Evolutionary conservation across 2,797 vertebrate species (phyloP), one percentile per base, ranked within the genome.

Genomic region (Coracias cyanogaster): DNA sequence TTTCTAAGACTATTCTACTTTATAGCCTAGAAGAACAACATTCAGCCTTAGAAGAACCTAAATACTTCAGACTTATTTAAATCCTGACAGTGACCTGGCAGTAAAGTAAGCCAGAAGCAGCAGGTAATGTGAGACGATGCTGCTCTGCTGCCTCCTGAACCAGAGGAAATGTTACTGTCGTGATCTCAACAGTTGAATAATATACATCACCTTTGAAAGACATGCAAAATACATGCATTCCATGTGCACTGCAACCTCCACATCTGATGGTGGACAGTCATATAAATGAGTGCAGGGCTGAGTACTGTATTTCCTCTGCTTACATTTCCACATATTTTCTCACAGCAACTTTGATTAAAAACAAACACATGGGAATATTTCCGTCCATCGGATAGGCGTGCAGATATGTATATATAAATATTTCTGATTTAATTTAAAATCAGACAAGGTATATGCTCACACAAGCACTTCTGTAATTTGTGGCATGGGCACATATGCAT

Each of bases 371-470:
- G 66, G 2, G 31, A 84, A 82, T 14, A 24, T 52, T 33, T 65
- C 43, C 14, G 10, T 54, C 29, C 41, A 60, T 18, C 3, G 5
- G 17, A 64, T 35, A 51, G 9, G 12, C 18, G 55, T n/a, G 31
- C 31, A 64, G 48, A 60, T 25, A 74, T 0, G 1, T 9, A n/a
- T 12, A 58, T 21, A 91, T 5, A 85, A 69, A 62, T 79, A 91
- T 25, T 91, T 85, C n/a, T 37, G 37, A 37, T 65, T 81, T 74
- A 55, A 31, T 57, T 86, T 76, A 48, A 81, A 93, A 37, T 52
- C 26, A 43, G 8, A 17, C 25, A 58, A 43, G 12, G 31, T 26
- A 28, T 10, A 24, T 14, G 26, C n/a, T 74, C 57, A 81, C 31
- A 41, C 22, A 74, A 82, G 24, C 9, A 22, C n/a, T 51, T 43